Evolutionary conservation across 1,140 invertebrate species (phyloP), one percentile per base, ranked within the genome.

Genomic region (Vanessa atalanta): DNA sequence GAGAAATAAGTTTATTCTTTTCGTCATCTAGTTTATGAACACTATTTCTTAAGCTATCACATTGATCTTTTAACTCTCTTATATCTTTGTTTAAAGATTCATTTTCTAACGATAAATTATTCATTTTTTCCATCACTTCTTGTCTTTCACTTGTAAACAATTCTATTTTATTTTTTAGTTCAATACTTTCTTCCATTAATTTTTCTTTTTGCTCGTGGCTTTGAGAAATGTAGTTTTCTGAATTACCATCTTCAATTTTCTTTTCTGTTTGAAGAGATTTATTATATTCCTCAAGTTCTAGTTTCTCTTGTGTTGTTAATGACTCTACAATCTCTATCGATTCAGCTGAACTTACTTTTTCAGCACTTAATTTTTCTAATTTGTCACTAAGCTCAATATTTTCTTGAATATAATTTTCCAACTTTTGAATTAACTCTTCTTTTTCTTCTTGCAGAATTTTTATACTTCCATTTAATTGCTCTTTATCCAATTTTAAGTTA

Each of bases 101-200:
- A 83, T 96, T 96, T 84, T 96, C 95, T 15, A 93, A 81, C 8
- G 93, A 94, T 23, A 96, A 85, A 67, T 93, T 92, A 80, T 95
- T 95, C 87, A 96, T 94, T 84, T 95, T 96, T 70, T 95, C 95
- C 81, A 96, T 93, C 8, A 96, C 93, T 83, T 96, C 95, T 86
- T 95, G 87, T 64, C 94, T 85, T 92, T 96, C 94, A 75, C 93
- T 90, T 53, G 94, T 93, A 72, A 96, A 94, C 13, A 95, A 86
- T 82, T 96, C 95, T 63, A 96, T 95, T 87, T 95, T 96, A 71
- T 94, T 94, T 72, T 95, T 91, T 73, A 96, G 85, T 82, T 96
- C 95, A 6, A 88, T 88, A 75, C 93, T 94, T 85, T 95, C 94
- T 81, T 94, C 91, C 3, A 93, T 89, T 37, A 94, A 85, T 81